Evolutionary conservation across 2,888 invertebrate genomes (phyloP).

Genomic region (Nysson spinosus): DNA sequence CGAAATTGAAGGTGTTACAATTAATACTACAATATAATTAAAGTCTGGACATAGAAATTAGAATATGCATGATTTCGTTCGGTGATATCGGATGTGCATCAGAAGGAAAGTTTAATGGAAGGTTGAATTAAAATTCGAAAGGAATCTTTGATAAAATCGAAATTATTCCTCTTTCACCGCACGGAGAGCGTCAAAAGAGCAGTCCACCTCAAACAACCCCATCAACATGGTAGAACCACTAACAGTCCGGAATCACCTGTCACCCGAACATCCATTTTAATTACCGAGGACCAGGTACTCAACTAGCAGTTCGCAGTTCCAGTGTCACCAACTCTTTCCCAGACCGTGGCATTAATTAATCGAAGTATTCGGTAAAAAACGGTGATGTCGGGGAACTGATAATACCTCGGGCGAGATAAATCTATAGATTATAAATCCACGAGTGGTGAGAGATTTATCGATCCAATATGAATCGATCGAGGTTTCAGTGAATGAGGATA

Average conservation of each 20-base stretch:
- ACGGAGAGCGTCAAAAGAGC: slow-evolving; percentile 25
- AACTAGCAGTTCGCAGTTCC: neutral
- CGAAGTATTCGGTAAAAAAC: slow-evolving; percentile 13
- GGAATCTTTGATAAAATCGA: too few relatives aligned
- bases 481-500: neutral
- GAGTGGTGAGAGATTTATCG: slow-evolving; percentile 31
- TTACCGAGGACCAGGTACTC: neutral
- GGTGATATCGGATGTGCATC: too few relatives aligned
- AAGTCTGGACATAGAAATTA: too few relatives aligned
- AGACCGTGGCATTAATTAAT: slow-evolving; percentile 11
- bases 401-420: too few relatives aligned
- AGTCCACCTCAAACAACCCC: slow-evolving; percentile 9
- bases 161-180: too few relatives aligned
- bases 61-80: too few relatives aligned
- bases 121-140: too few relatives aligned
- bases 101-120: too few relatives aligned
- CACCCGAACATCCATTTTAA: slow-evolving; percentile 28
- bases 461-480: slow-evolving; percentile 29
- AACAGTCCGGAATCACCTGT: neutral
- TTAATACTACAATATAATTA: too few relatives aligned
- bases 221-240: neutral
- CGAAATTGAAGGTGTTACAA: too few relatives aligned
- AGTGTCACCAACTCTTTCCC: neutral
- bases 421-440: slow-evolving; percentile 3
- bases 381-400: neutral